Percentiles rank a stretch among this genome's conserved stretches.
Conservation (phyloP, 1,140 invertebrate species). For the Melipona quadrifasciata region DNA sequence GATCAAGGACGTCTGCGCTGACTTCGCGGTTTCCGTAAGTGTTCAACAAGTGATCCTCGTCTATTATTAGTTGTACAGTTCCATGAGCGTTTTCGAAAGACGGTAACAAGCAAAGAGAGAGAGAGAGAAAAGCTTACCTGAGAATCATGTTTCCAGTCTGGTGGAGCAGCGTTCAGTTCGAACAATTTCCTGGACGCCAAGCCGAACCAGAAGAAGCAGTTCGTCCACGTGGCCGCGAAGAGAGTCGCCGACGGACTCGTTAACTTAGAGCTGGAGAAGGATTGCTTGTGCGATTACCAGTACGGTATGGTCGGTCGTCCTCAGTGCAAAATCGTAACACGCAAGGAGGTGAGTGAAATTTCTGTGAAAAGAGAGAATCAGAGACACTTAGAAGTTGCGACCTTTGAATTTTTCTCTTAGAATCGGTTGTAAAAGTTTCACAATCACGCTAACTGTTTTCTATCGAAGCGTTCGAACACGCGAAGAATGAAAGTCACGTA, state of each 20-base stretch:
- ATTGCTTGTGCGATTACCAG: slow-evolving; percentile 81
- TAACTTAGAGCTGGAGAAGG: slow-evolving; percentile 77
- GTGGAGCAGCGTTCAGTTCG: slow-evolving; percentile 83
- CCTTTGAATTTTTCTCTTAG: background rate
- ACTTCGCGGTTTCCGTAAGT: slow-evolving; percentile 81
- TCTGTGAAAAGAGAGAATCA: background rate
- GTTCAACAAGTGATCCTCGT: slow-evolving; percentile 14
- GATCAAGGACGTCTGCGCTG: slow-evolving; percentile 82
- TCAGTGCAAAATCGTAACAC: slow-evolving; percentile 78
- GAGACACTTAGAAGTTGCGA: background rate
- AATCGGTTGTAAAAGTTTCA: too few species aligned
- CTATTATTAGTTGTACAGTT: background rate
- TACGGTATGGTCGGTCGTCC: slow-evolving; percentile 71
- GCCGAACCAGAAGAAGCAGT: slow-evolving; percentile 83
- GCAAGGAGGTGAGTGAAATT: slow-evolving; percentile 72
- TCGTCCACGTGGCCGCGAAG: slow-evolving; percentile 80
- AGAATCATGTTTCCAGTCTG: slow-evolving; percentile 77
- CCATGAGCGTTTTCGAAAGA: background rate
- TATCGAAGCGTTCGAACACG: too few species aligned
- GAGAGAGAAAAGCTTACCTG: background rate
- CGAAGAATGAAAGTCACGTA: too few species aligned
- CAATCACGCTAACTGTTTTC: too few species aligned
- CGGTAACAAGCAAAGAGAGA: background rate
- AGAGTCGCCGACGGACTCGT: slow-evolving; percentile 80
- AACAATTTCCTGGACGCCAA: slow-evolving; percentile 82